These are phyloP conservation scores for Rhinogobio ventralis DNA, from an alignment of 2,797 vertebrate genomes.

Conservation along the genomic window DNA sequence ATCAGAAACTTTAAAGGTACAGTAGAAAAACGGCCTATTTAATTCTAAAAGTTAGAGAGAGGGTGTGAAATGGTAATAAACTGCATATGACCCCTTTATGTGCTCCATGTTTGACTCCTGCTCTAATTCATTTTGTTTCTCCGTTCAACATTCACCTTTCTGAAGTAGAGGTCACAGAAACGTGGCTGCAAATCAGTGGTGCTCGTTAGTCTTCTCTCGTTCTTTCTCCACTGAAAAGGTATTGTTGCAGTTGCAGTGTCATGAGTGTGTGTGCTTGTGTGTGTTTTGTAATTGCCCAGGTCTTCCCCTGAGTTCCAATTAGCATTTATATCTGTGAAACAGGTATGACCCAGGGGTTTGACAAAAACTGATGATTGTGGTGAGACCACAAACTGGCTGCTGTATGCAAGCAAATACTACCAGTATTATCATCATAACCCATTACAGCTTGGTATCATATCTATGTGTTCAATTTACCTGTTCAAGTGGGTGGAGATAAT, in stretches of 20 bases:
- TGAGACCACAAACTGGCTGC: conserved; percentile 45
- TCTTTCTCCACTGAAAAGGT: conserved; percentile 16
- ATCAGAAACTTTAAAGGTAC: background rate
- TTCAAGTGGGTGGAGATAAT: background rate
- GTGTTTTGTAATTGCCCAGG: conserved; percentile 43
- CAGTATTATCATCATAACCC: background rate
- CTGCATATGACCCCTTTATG: background rate
- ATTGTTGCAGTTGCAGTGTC: conserved; percentile 5
- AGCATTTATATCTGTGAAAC: conserved; percentile 44
- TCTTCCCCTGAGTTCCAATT: conserved; percentile 58
- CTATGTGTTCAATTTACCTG: too few species aligned
- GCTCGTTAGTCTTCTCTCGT: background rate
- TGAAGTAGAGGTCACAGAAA: background rate
- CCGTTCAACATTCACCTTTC: background rate
- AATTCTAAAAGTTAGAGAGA: background rate
- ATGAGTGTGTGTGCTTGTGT: conserved; percentile 24
- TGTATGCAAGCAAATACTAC: conserved; percentile 21
- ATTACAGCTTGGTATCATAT: background rate
- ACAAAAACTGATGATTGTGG: conserved; percentile 37
- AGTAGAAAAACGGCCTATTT: background rate
- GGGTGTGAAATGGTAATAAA: too few species aligned
- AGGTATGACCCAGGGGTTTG: conserved; percentile 43
- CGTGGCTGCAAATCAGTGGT: background rate
- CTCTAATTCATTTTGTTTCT: background rate
- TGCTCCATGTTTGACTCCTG: background rate